Percentiles rank a stretch among this genome's conserved stretches.
phyloP scores from a whole-genome alignment of 2,888 invertebrate species.

The Tenthredo distinguenda region DNA sequence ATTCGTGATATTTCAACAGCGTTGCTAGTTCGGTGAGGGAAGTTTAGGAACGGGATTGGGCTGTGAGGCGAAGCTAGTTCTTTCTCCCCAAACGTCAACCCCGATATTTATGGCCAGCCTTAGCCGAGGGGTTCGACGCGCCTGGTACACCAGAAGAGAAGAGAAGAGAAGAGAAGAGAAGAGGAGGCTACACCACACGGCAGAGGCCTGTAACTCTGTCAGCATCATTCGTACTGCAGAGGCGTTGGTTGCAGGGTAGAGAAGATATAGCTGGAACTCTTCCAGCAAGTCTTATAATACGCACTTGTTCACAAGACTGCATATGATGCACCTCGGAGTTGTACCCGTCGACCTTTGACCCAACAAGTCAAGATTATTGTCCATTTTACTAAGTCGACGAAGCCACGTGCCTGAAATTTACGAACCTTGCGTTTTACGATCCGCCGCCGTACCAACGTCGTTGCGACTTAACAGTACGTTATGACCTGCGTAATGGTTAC shows the following conservation, averaged over 20 bases:
- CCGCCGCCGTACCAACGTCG: neutral
- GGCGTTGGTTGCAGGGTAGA: constrained; percentile 52
- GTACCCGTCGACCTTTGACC: constrained; percentile 58
- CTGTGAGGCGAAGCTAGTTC: constrained; percentile 45
- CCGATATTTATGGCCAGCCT: constrained; percentile 76
- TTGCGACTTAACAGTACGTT: constrained; percentile 14
- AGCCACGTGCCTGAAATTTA: constrained; percentile 60
- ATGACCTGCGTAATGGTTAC: constrained; percentile 28
- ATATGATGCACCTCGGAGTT: constrained; percentile 33
- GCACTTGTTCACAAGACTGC: constrained; percentile 48
- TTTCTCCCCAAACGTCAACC: constrained; percentile 70
- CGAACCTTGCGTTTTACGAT: constrained; percentile 52
- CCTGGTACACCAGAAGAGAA: constrained; percentile 58
- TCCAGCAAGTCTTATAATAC: constrained; percentile 57
- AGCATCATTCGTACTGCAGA: constrained; percentile 63
- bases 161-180: constrained; percentile 47
- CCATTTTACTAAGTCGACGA: constrained; percentile 56
- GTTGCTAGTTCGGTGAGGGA: neutral
- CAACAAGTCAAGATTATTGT: constrained; percentile 64
- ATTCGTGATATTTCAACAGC: constrained; percentile 31
- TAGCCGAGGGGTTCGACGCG: constrained; percentile 67
- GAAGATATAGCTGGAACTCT: constrained; percentile 57
- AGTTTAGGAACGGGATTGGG: constrained; percentile 28
- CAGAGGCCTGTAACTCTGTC: constrained; percentile 70
- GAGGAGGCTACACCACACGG: constrained; percentile 59